Conservation (phyloP, 2,113 vertebrate species). For the Pseudonaja textilis region DNA sequence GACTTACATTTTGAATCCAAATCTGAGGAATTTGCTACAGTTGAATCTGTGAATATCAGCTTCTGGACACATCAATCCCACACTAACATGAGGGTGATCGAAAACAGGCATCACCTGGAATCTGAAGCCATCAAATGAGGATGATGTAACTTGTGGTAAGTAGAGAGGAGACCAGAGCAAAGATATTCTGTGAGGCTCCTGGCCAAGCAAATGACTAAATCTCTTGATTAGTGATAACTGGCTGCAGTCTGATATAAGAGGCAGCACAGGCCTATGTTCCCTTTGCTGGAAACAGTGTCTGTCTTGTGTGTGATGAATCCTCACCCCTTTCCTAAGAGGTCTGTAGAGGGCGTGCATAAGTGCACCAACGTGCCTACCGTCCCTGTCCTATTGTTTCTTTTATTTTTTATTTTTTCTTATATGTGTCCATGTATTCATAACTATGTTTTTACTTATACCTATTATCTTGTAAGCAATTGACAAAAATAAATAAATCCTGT, state of each 20-base stretch:
- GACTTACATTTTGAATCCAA: neutral
- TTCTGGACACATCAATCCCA: neutral
- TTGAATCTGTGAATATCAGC: neutral
- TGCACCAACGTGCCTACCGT: too few relatives aligned
- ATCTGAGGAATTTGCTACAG: neutral
- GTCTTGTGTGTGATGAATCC: neutral
- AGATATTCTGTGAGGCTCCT: neutral
- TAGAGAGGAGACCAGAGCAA: neutral
- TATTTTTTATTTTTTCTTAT: too few relatives aligned
- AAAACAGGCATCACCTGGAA: neutral
- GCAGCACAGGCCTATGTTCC: neutral
- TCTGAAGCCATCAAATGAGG: neutral
- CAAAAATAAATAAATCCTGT: neutral
- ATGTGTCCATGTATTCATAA: too few relatives aligned
- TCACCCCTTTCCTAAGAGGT: too few relatives aligned
- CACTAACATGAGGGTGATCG: neutral
- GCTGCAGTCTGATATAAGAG: neutral
- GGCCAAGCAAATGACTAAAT: neutral
- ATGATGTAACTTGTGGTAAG: neutral
- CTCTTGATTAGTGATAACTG: neutral
- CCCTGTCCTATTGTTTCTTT: too few relatives aligned
- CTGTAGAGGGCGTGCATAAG: too few relatives aligned
- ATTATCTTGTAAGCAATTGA: too few relatives aligned
- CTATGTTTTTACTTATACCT: too few relatives aligned
- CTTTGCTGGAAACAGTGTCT: neutral